phyloP scores from a whole-genome alignment of 2,113 vertebrate genomes.

The Catagonus wagneri region DNA sequence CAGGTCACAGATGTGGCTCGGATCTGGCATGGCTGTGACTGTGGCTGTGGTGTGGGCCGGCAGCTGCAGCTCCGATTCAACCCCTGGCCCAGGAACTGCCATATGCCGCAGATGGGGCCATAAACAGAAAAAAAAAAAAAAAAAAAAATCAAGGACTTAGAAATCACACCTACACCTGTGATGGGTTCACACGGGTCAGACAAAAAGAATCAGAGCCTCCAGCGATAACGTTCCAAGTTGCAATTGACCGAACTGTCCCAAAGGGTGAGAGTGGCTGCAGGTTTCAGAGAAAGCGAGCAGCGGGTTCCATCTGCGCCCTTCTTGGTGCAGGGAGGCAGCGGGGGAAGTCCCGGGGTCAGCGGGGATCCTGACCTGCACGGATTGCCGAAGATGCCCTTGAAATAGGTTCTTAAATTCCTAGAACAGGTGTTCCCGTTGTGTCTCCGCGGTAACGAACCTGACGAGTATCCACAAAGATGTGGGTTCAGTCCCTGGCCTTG shows the following conservation, averaged over 20 bases:
- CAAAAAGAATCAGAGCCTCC: not conserved
- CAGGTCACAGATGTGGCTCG: too few relatives aligned
- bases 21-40: too few relatives aligned
- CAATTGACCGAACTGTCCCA: not conserved
- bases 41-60: too few relatives aligned
- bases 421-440: not conserved
- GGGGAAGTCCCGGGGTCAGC: not conserved
- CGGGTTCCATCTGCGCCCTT: not conserved
- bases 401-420: not conserved
- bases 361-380: accelerated
- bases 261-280: not conserved
- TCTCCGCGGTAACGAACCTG: too few relatives aligned
- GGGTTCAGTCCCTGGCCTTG: too few relatives aligned
- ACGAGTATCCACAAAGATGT: too few relatives aligned
- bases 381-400: not conserved
- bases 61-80: too few relatives aligned
- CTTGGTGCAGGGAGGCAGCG: accelerated
- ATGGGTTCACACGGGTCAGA: not conserved
- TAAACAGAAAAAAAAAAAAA: too few relatives aligned
- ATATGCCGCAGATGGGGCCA: too few relatives aligned
- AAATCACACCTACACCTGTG: not conserved
- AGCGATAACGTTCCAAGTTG: not conserved
- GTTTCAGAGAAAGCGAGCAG: not conserved
- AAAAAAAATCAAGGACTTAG: not conserved
- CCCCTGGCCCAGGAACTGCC: too few relatives aligned